These are phyloP conservation scores for Sinocyclocheilus anshuiensis DNA, from an alignment of 2,113 vertebrate genomes.

Conservation along the genomic window DNA sequence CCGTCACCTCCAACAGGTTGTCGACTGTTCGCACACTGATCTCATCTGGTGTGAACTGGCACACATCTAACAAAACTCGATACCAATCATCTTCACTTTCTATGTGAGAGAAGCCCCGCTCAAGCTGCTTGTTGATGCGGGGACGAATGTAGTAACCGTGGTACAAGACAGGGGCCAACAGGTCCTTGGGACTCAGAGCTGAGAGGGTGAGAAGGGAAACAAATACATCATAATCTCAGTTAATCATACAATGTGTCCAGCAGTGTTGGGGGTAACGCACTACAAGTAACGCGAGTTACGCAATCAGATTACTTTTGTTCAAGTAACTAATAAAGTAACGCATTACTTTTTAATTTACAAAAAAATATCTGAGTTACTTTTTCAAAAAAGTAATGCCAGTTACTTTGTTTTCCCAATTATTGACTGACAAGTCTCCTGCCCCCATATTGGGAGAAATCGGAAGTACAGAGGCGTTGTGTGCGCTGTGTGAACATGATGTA, in stretches of 20 bases:
- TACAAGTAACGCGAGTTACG: too few species aligned
- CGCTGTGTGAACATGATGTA: too few species aligned
- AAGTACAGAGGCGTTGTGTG: too few species aligned
- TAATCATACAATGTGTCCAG: not conserved
- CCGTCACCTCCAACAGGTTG: constrained; percentile 85
- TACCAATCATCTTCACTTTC: constrained; percentile 81
- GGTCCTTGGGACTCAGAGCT: constrained; percentile 81
- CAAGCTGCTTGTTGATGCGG: constrained; percentile 74
- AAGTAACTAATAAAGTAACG: too few species aligned
- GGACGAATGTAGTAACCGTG: constrained; percentile 88
- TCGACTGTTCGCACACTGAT: constrained; percentile 83
- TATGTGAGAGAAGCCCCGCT: constrained; percentile 81
- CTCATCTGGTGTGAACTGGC: constrained; percentile 85
- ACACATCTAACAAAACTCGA: constrained; percentile 83
- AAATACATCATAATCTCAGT: not conserved
- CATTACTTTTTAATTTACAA: too few species aligned
- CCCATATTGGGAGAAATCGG: too few species aligned
- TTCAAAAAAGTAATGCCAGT: too few species aligned
- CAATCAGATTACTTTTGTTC: too few species aligned
- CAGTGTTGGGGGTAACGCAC: too few species aligned
- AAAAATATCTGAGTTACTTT: too few species aligned
- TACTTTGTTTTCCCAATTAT: too few species aligned
- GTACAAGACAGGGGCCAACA: constrained; percentile 82
- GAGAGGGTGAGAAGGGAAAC: not conserved
- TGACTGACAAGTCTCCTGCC: too few species aligned